Evolutionary conservation across 2,888 invertebrate species (phyloP).

Genomic region (Pachymerium ferrugineum): DNA sequence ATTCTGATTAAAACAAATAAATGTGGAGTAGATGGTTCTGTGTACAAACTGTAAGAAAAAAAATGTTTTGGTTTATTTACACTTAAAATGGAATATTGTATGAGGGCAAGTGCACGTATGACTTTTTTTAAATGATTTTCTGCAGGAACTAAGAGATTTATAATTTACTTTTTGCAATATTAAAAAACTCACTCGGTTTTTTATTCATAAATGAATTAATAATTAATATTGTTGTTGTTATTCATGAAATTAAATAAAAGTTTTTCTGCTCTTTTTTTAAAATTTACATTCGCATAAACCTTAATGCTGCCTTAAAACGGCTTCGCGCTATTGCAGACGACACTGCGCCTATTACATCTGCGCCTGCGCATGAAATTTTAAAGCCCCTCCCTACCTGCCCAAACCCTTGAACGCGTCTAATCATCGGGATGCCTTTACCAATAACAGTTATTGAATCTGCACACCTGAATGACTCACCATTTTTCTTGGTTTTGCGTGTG

Average conservation of each 20-base stretch:
- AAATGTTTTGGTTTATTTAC: neutral
- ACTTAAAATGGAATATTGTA: neutral
- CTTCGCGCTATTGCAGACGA: constrained; percentile 21
- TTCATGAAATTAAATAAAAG: neutral
- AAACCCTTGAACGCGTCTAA: neutral
- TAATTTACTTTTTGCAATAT: neutral
- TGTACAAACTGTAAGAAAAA: neutral
- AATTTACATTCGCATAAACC: too few relatives aligned
- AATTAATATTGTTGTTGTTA: too few relatives aligned
- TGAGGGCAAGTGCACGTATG: constrained; percentile 5
- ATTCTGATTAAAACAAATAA: neutral
- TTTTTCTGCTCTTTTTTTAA: neutral
- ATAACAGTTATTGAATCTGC: neutral
- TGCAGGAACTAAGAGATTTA: neutral
- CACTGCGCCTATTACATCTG: neutral
- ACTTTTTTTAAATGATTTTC: neutral
- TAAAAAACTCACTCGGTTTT: too few relatives aligned
- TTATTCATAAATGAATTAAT: too few relatives aligned
- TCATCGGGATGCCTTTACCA: neutral
- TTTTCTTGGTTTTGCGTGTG: neutral
- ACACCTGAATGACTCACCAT: neutral
- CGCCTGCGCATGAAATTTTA: neutral
- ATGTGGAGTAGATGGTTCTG: neutral
- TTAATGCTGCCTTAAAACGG: neutral
- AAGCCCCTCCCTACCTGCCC: neutral